Evolutionary conservation across 1,140 invertebrate genomes (phyloP).

Genomic region (Mactra quadrangularis): DNA sequence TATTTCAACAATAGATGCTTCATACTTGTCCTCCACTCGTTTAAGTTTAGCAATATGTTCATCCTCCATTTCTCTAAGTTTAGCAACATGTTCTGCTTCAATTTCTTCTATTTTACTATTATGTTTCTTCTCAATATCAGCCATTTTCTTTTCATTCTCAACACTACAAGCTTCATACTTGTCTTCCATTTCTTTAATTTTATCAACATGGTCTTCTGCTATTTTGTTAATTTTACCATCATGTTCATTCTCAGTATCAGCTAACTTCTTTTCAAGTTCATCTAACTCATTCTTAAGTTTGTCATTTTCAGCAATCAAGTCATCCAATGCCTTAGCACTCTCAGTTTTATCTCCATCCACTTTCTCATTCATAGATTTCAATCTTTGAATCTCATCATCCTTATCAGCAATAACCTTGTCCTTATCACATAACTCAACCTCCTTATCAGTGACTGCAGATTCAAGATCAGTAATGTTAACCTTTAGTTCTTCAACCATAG

Average conservation of each 20-base stretch:
- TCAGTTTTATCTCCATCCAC: neutral
- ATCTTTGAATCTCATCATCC: neutral
- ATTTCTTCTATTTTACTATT: neutral
- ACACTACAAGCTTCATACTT: neutral
- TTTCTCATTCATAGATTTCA: neutral
- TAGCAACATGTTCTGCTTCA: neutral
- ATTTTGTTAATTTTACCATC: neutral
- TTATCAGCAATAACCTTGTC: constrained; percentile 43
- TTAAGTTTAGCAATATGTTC: neutral
- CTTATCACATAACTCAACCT: constrained; percentile 35
- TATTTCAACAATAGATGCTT: neutral
- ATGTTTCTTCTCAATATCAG: neutral
- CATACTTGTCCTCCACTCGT: neutral
- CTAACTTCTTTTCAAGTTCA: neutral
- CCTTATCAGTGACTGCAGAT: constrained; percentile 41
- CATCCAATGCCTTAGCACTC: neutral
- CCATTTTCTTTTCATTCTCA: neutral
- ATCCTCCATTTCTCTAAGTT: neutral
- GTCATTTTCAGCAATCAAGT: neutral
- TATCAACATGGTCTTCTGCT: too few relatives aligned
- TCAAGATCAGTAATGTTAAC: constrained; percentile 37
- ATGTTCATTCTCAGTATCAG: constrained; percentile 10
- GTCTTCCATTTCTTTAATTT: too few relatives aligned
- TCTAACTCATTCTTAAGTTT: constrained; percentile 11
- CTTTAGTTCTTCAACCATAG: constrained; percentile 29